phyloP scores from a whole-genome alignment of 2,888 invertebrate species.

The Lordiphosa andalusiaca region DNA sequence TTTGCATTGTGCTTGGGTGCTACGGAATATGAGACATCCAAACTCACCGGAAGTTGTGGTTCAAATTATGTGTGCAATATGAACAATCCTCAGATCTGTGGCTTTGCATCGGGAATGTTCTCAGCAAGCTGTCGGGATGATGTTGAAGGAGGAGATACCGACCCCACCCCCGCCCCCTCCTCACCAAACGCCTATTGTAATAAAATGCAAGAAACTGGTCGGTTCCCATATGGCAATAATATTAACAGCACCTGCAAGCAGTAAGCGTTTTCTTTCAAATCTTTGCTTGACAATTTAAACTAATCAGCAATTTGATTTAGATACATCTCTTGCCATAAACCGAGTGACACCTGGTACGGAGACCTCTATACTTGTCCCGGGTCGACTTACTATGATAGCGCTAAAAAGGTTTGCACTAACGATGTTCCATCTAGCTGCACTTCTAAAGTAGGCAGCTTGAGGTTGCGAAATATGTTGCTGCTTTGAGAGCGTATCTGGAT shows the following conservation, averaged over 20 bases:
- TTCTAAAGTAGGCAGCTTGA: constrained; percentile 14
- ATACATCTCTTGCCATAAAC: constrained; percentile 42
- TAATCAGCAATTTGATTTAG: constrained; percentile 23
- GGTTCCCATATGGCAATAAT: constrained; percentile 52
- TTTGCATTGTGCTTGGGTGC: constrained; percentile 27
- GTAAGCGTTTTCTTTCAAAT: constrained; percentile 26
- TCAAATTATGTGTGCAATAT: constrained; percentile 12
- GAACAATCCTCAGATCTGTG: constrained; percentile 8
- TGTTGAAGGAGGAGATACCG: no score
- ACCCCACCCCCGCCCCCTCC: constrained; percentile 12
- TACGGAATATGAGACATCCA: background rate
- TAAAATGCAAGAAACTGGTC: constrained; percentile 25
- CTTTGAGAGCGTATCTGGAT: background rate
- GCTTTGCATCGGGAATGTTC: background rate
- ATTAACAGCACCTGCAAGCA: constrained; percentile 48
- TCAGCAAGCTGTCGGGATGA: constrained; percentile 8
- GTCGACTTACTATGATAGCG: constrained; percentile 47
- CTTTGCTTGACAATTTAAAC: no score
- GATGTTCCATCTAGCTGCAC: constrained; percentile 38
- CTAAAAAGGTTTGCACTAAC: constrained; percentile 28
- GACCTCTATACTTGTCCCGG: constrained; percentile 51
- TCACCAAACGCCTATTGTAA: constrained; percentile 48
- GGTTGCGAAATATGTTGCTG: constrained; percentile 7
- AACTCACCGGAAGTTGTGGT: constrained; percentile 19
- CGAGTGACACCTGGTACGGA: constrained; percentile 36